Evolutionary conservation across 1,140 invertebrate genomes (phyloP).

Genomic region (Drosophila tropicalis): DNA sequence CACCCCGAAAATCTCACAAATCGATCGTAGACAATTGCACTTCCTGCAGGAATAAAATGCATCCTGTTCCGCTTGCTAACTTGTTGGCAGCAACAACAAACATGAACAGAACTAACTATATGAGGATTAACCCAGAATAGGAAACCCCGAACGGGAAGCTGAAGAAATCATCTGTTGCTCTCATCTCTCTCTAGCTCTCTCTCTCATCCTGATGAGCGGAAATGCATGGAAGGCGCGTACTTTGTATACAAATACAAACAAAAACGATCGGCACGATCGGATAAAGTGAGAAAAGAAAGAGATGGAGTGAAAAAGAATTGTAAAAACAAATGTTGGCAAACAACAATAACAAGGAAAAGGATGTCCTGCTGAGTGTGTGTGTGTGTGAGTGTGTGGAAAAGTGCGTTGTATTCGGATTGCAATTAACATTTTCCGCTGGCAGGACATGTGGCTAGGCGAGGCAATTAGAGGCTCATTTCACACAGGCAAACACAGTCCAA

Average conservation of each 20-base stretch:
- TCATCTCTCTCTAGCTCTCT: no score
- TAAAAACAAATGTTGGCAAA: conserved; percentile 74
- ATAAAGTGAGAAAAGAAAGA: not conserved
- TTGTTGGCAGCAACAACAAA: conserved; percentile 25
- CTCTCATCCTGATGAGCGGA: conserved; percentile 36
- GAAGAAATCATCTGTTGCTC: conserved; percentile 16
- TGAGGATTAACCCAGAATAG: conserved; percentile 47
- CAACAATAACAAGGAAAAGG: conserved; percentile 82
- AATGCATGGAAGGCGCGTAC: conserved; percentile 64
- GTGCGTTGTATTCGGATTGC: conserved; percentile 52
- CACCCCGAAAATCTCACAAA: not conserved
- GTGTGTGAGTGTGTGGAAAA: conserved; percentile 51
- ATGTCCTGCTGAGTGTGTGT: conserved; percentile 67
- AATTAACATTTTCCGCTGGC: conserved; percentile 69
- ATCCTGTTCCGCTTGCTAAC: conserved; percentile 51
- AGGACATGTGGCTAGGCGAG: conserved; percentile 66
- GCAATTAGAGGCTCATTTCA: conserved; percentile 66
- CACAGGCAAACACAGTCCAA: conserved; percentile 16
- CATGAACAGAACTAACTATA: conserved; percentile 33
- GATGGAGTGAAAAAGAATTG: conserved; percentile 26
- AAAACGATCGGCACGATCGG: conserved; percentile 13
- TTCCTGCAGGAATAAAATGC: conserved; percentile 55
- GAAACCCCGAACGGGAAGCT: not conserved
- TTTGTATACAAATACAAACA: conserved; percentile 68
- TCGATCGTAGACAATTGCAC: conserved; percentile 64